These are phyloP conservation scores for Ardeotis arabs DNA, from an alignment of 2,113 vertebrate species.

Conservation along the genomic window DNA sequence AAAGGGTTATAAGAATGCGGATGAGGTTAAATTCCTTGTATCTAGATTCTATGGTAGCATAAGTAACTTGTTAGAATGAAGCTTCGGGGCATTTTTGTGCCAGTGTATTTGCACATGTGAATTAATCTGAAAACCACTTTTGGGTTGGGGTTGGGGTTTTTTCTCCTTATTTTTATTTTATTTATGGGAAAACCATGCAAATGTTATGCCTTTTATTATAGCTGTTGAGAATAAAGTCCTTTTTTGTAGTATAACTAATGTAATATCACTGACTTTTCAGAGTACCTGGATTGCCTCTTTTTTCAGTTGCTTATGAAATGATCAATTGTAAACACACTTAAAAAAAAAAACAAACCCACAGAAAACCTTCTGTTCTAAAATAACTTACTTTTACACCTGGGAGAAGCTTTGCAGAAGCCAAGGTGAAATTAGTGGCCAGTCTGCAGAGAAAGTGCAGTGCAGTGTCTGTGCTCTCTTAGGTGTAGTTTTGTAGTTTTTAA, in stretches of 20 bases:
- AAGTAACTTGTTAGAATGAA: not conserved
- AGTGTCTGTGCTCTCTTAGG: not conserved
- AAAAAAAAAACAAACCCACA: not conserved
- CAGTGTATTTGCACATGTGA: not conserved
- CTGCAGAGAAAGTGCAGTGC: not conserved
- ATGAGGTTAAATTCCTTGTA: not conserved
- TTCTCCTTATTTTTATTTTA: not conserved
- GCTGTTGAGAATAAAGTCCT: not conserved
- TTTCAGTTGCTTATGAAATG: not conserved
- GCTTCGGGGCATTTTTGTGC: not conserved
- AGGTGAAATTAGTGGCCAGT: not conserved
- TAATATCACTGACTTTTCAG: not conserved
- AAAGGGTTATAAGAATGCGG: not conserved
- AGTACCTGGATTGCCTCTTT: not conserved
- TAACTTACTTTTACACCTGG: not conserved
- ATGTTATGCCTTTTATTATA: not conserved
- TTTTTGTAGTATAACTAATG: not conserved
- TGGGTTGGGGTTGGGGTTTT: not conserved
- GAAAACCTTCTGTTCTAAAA: not conserved
- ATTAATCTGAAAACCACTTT: not conserved
- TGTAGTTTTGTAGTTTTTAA: not conserved
- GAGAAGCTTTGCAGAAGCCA: not conserved
- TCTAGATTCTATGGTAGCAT: not conserved
- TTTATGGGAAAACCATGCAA: not conserved
- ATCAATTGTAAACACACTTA: not conserved